Evolutionary conservation across 1,140 invertebrate genomes (phyloP), one percentile per base, ranked within the genome.

Genomic region (Pseudomyrmex sp.): DNA sequence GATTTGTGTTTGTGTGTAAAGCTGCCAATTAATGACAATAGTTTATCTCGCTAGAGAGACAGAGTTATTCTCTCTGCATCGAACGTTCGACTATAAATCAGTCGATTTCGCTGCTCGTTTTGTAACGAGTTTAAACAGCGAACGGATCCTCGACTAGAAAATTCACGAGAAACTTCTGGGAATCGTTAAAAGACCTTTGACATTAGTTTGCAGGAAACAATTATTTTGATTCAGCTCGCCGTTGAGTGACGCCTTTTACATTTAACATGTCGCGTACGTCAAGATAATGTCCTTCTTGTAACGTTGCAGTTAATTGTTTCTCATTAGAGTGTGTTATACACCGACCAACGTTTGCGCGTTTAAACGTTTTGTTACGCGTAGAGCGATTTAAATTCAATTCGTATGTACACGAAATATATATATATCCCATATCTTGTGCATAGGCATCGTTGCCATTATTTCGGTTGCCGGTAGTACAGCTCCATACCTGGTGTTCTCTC

Each of bases 81-180:
- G 68, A 50, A 15, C 18, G 63, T 86, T 35, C 76, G 68, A 59
- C 12, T 35, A 65, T 69, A 74, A 84, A 56, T 83, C 69, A 77
- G 44, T 77, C 68, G 76, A 73, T 62, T 54, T 44, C 3, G 12
- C 8, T 23, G 54, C 54, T 58, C 61, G 35, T 69, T 79, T 73
- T 65, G 68, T 63, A 59, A 2, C 23, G 56, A 54, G 5, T 35
- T 23, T 62, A 63, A 79, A 83, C 9, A 50, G 63, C 23, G 50
- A 13, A 75, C 44, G 62, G 50, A 68, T 23, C 26, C 35, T 35
- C 35, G n/a, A 52, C 58, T 62, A 46, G 35, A 58, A 76, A 85
- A 90, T 89, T 89, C 89, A 56, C 74, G 69, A 73, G 66, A 44
- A 87, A 84, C 58, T 90, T 90, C 87, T 87, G 72, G 26, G 88